These are phyloP conservation scores for Eueremaeus valkanovi DNA, from an alignment of 2,888 invertebrate genomes.

Conservation along the genomic window DNA sequence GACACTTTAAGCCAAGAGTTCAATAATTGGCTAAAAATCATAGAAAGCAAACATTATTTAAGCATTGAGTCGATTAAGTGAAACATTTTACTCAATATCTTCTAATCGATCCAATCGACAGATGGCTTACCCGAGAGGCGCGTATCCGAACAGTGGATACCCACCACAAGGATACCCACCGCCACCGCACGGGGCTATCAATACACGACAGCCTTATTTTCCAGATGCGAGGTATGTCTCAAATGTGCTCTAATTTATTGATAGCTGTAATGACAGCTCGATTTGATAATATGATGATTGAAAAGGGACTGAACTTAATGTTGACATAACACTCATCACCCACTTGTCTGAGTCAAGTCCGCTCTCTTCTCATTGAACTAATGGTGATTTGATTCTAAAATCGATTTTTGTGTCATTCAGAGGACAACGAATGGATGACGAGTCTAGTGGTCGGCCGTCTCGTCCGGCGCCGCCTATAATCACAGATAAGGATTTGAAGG, in stretches of 20 bases:
- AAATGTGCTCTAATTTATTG: neutral
- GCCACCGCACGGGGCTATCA: neutral
- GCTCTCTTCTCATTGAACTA: neutral
- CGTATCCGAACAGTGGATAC: neutral
- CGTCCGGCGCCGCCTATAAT: conserved; percentile 63
- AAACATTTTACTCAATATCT: neutral
- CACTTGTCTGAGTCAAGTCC: conserved; percentile 36
- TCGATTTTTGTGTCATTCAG: neutral
- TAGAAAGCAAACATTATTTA: too few species aligned
- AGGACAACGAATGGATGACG: conserved; percentile 5
- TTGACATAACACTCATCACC: conserved; percentile 41
- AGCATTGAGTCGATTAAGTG: neutral
- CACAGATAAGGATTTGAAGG: conserved; percentile 84
- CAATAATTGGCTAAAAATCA: too few species aligned
- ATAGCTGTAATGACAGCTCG: neutral
- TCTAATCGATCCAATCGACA: neutral
- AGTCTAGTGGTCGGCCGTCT: neutral
- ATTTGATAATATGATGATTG: conserved; percentile 19
- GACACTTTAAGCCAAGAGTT: too few species aligned
- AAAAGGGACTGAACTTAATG: conserved; percentile 14
- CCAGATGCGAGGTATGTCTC: neutral
- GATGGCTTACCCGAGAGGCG: conserved; percentile 29
- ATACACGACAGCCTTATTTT: neutral
- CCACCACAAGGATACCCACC: conserved; percentile 4
- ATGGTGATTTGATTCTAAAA: neutral